phyloP scores from a whole-genome alignment of 2,113 vertebrate genomes.

The Catharus bicknelli region DNA sequence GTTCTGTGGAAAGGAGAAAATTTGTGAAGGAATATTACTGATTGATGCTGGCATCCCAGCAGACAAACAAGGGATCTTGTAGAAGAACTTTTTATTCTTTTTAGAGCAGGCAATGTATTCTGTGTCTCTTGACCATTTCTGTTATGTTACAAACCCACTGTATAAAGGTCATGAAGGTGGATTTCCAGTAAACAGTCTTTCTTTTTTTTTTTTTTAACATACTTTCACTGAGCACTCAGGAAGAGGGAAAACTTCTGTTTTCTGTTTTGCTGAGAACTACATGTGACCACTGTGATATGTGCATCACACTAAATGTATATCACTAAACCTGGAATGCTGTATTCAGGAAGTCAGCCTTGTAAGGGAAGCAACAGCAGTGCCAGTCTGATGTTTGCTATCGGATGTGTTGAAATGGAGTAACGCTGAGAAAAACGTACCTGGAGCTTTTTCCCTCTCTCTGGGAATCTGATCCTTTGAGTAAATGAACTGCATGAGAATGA shows the following conservation, averaged over 20 bases:
- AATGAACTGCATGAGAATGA: not conserved
- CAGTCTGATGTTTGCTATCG: not conserved
- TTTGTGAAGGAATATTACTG: not conserved
- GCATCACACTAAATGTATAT: not conserved
- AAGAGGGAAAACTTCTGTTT: not conserved
- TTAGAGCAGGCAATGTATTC: not conserved
- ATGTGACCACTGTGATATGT: not conserved
- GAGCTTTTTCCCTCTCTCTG: not conserved
- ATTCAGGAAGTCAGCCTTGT: not conserved
- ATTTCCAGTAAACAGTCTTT: not conserved
- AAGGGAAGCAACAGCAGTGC: not conserved
- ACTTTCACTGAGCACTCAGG: not conserved
- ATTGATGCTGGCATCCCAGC: not conserved
- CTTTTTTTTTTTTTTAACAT: not conserved
- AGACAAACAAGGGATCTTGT: not conserved
- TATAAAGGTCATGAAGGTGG: not conserved
- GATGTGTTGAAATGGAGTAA: not conserved
- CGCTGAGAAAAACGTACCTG: not conserved
- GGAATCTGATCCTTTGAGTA: not conserved
- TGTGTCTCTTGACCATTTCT: not conserved
- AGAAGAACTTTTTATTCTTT: not conserved
- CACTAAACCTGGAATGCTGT: not conserved
- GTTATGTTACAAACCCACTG: not conserved
- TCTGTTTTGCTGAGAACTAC: not conserved
- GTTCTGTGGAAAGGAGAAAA: not conserved